A percentile compares a stretch with the other conserved stretches of the same genome.
Evolutionary conservation across 2,113 vertebrate genomes (phyloP).

Genomic region (Vulpes ferrilata): DNA sequence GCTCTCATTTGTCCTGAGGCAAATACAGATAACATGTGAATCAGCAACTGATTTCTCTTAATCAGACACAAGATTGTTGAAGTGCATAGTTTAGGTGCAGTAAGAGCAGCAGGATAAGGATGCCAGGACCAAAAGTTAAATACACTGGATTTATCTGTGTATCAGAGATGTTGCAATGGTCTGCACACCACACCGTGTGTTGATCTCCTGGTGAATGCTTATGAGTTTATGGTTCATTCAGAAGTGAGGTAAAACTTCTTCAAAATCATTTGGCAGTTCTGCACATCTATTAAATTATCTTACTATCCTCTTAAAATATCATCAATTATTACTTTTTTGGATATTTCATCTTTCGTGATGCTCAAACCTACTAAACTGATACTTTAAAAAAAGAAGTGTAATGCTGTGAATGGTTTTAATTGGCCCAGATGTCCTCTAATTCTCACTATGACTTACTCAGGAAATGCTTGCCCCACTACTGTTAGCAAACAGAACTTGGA

Average conservation of each 20-base stretch:
- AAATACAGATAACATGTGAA: background rate
- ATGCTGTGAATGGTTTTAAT: background rate
- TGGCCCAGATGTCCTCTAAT: background rate
- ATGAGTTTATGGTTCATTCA: slow-evolving; percentile 43
- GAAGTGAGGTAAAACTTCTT: slow-evolving; percentile 11
- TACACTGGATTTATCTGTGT: background rate
- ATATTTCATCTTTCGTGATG: background rate
- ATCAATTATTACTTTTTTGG: slow-evolving; percentile 39
- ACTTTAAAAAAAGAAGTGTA: background rate
- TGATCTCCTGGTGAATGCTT: slow-evolving; percentile 48
- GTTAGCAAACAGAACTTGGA: background rate
- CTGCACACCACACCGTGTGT: background rate
- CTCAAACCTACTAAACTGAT: background rate
- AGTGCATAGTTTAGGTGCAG: background rate
- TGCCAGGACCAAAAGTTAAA: background rate
- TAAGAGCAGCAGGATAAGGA: background rate
- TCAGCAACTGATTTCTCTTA: slow-evolving; percentile 11
- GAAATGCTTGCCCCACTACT: background rate
- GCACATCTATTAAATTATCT: slow-evolving; percentile 40
- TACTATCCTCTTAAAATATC: slow-evolving; percentile 51
- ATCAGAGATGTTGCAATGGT: background rate
- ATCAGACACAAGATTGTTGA: background rate
- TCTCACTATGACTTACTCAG: background rate
- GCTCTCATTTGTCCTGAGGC: slow-evolving; percentile 19
- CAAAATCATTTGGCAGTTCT: slow-evolving; percentile 44